A percentile compares a stretch with the other conserved stretches of the same genome.
phyloP scores from a whole-genome alignment of 2,113 vertebrate genomes.

The Narcine bancroftii region DNA sequence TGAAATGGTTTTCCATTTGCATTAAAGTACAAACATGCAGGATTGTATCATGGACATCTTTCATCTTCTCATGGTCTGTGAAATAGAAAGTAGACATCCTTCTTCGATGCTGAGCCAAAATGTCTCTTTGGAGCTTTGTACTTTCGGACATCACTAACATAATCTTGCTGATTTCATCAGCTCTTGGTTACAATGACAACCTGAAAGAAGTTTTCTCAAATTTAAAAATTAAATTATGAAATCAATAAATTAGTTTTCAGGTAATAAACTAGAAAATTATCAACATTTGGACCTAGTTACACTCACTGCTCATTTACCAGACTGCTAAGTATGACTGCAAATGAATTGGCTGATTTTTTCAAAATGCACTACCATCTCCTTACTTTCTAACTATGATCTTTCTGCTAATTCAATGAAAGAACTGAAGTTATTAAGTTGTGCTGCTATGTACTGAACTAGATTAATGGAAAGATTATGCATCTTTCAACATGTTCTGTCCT shows the following conservation, averaged over 20 bases:
- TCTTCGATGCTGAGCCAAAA: not conserved
- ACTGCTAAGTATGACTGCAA: not conserved
- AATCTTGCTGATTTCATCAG: not conserved
- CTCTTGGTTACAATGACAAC: not conserved
- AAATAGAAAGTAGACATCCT: not conserved
- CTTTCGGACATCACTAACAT: not conserved
- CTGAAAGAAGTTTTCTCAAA: not conserved
- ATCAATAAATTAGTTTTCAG: not conserved
- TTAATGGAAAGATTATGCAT: not conserved
- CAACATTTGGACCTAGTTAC: not conserved
- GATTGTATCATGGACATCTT: not conserved
- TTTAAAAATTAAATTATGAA: not conserved
- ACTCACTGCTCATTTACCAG: not conserved
- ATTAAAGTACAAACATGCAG: not conserved
- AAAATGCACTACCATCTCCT: not conserved
- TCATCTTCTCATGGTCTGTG: not conserved
- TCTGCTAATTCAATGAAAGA: not conserved
- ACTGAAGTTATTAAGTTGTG: not conserved
- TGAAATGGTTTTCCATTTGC: not conserved
- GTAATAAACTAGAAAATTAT: not conserved
- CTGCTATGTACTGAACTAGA: not conserved
- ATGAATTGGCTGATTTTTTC: not conserved
- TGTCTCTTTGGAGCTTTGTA: not conserved
- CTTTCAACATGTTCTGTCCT: not conserved
- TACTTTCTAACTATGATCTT: not conserved